A percentile compares a stretch with the other conserved stretches of the same genome.
Evolutionary conservation across 1,140 invertebrate species (phyloP).

Genomic region (Drosophila funebris): DNA sequence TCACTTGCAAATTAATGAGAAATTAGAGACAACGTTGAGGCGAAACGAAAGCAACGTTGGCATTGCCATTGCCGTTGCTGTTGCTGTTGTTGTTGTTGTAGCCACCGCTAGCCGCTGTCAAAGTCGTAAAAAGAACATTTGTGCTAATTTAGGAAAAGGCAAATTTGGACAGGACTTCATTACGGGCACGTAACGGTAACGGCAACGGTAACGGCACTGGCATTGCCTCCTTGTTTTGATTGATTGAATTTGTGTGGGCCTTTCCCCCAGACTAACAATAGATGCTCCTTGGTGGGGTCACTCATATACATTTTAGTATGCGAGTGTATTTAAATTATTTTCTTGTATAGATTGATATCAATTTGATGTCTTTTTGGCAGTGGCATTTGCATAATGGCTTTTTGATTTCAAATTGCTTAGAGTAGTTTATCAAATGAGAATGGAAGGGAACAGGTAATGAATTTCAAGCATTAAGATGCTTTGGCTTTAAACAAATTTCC

Average conservation of each 20-base stretch:
- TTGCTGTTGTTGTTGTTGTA: constrained; percentile 30
- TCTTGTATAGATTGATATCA: constrained; percentile 64
- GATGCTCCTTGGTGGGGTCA: background rate
- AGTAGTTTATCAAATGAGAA: background rate
- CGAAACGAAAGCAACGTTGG: constrained; percentile 16
- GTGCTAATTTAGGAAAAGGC: constrained; percentile 82
- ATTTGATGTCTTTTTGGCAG: constrained; percentile 65
- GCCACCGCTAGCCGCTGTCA: constrained; percentile 40
- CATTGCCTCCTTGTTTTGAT: constrained; percentile 74
- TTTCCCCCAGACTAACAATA: constrained; percentile 12
- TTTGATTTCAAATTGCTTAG: constrained; percentile 50
- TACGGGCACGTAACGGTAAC: constrained; percentile 74
- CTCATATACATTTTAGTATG: constrained; percentile 40
- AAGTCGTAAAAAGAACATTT: constrained; percentile 81
- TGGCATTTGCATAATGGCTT: constrained; percentile 71
- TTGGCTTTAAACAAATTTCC: background rate
- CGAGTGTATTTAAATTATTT: constrained; percentile 61
- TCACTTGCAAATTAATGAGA: constrained; percentile 83
- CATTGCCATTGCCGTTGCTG: no score
- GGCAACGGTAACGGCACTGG: constrained; percentile 73
- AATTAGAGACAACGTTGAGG: constrained; percentile 77
- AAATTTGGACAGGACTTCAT: constrained; percentile 82
- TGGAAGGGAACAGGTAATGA: background rate
- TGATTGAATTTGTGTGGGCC: constrained; percentile 75
- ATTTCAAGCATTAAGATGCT: background rate